Conservation (phyloP, 2,113 vertebrate species). For the Delphinus delphis region DNA sequence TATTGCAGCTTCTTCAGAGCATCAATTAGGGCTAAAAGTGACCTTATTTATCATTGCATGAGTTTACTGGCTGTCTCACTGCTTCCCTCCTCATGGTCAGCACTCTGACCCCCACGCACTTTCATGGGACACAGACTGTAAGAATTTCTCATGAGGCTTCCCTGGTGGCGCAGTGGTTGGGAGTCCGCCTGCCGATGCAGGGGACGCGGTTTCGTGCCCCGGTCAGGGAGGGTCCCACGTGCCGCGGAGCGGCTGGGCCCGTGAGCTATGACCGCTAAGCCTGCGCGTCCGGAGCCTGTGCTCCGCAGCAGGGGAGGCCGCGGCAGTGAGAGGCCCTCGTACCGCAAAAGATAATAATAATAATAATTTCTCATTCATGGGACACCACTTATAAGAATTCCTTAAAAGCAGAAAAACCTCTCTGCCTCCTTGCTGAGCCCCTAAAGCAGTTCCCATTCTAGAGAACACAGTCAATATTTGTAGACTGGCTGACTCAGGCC, state of each 20-base stretch:
- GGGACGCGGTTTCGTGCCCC: too few species aligned
- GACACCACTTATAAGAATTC: neutral
- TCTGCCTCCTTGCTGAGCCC: neutral
- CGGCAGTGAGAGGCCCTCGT: too few species aligned
- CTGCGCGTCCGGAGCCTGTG: too few species aligned
- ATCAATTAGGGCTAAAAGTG: neutral
- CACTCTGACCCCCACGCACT: neutral
- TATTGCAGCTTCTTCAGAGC: neutral
- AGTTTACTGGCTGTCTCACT: neutral
- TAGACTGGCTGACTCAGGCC: neutral
- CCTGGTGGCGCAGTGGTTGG: too few species aligned
- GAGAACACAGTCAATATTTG: neutral
- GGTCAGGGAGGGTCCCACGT: too few species aligned
- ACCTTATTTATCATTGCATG: neutral
- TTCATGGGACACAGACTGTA: neutral
- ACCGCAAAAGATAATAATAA: too few species aligned
- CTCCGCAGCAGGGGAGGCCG: too few species aligned
- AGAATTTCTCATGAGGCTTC: neutral
- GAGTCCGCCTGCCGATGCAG: too few species aligned
- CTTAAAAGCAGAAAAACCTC: neutral
- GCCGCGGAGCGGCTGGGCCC: too few species aligned
- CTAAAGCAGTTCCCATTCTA: neutral
- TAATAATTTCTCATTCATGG: neutral
- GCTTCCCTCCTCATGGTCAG: neutral
- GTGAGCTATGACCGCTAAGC: too few species aligned